phyloP scores from a whole-genome alignment of 1,140 invertebrate species.

The Pachypsylla venusta region DNA sequence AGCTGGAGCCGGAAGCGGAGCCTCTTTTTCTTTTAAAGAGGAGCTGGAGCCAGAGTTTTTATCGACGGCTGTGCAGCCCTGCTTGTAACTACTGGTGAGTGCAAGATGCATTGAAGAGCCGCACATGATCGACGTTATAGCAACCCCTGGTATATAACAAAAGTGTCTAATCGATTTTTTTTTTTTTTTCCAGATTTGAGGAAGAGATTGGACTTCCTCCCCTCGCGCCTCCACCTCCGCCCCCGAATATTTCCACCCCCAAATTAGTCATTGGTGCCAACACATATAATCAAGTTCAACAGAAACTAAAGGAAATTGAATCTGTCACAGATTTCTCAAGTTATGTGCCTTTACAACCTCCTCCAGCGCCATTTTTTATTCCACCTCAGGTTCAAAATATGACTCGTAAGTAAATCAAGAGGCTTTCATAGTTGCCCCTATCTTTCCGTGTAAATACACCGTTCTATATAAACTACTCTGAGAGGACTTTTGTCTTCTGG shows the following conservation, averaged over 20 bases:
- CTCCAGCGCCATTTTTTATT: not conserved
- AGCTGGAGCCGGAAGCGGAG: no score
- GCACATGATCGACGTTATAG: not conserved
- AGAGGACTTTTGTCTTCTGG: no score
- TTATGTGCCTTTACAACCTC: not conserved
- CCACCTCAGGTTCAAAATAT: not conserved
- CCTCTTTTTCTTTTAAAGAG: no score
- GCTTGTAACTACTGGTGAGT: not conserved
- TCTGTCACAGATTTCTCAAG: not conserved
- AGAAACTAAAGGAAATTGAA: slow-evolving; percentile 9
- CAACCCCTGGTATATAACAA: not conserved
- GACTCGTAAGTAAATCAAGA: not conserved
- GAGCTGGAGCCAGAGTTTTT: no score
- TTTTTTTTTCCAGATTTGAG: slow-evolving; percentile 23
- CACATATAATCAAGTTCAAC: slow-evolving; percentile 12
- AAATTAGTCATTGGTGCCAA: slow-evolving; percentile 9
- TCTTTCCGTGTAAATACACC: no score
- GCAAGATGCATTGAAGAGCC: not conserved
- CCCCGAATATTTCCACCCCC: not conserved
- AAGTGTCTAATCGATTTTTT: not conserved
- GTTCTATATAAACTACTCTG: no score
- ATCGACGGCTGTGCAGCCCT: no score
- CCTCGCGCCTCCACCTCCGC: slow-evolving; percentile 10
- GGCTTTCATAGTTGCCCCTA: no score
- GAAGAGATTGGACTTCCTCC: slow-evolving; percentile 23